A percentile compares a stretch with the other conserved stretches of the same genome.
These are phyloP conservation scores for Scaeva pyrastri DNA, from an alignment of 2,888 invertebrate species.

Conservation along the genomic window DNA sequence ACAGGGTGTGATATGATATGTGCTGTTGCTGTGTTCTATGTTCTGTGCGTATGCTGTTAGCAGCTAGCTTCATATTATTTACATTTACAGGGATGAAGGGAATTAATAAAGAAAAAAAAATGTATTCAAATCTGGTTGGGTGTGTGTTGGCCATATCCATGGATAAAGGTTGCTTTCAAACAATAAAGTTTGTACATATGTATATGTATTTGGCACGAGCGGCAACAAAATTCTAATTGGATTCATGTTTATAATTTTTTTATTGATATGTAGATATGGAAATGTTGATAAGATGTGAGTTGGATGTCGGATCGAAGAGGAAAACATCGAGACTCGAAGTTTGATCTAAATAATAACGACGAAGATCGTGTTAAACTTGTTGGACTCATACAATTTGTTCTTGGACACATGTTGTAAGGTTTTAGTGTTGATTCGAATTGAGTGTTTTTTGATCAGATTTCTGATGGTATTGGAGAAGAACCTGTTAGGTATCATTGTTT, in stretches of 20 bases:
- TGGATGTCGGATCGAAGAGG: not conserved
- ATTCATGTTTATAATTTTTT: not conserved
- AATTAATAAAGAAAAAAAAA: not conserved
- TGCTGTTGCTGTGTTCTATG: too few species aligned
- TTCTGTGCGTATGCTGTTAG: slow-evolving; percentile 18
- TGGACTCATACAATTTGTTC: slow-evolving; percentile 3
- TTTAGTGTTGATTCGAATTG: not conserved
- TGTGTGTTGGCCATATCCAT: too few species aligned
- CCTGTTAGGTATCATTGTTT: slow-evolving; percentile 5
- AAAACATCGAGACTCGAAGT: slow-evolving; percentile 59
- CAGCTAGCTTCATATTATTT: too few species aligned
- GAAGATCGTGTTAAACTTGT: slow-evolving; percentile 25
- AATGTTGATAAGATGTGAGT: not conserved
- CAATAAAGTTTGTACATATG: not conserved
- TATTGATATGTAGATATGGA: too few species aligned
- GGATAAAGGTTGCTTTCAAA: not conserved
- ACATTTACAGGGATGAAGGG: not conserved
- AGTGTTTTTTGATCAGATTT: not conserved
- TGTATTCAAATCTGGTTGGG: not conserved
- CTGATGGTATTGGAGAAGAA: not conserved
- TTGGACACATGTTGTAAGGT: not conserved
- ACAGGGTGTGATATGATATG: slow-evolving; percentile 34
- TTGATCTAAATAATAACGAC: not conserved
- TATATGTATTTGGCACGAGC: not conserved
- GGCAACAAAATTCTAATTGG: slow-evolving; percentile 10